These are phyloP conservation scores for Cheilosia vulpina DNA, from an alignment of 2,888 invertebrate species.

Conservation along the genomic window DNA sequence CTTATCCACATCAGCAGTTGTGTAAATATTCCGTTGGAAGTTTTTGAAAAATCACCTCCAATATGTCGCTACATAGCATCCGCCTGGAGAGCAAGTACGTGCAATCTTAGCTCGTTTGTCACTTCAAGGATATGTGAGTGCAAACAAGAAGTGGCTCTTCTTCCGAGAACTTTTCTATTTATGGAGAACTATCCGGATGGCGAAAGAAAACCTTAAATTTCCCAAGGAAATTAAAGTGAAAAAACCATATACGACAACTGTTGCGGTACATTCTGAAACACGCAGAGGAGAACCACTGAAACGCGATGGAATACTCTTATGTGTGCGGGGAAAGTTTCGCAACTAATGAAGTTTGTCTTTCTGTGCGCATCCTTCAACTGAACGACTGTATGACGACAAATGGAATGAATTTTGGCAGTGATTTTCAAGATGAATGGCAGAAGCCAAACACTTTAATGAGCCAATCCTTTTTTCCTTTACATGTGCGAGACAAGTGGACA, in stretches of 20 bases:
- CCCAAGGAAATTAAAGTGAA: background rate
- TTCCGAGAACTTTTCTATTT: constrained; percentile 2
- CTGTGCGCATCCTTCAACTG: no score
- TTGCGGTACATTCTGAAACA: background rate
- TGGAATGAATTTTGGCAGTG: no score
- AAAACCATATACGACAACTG: background rate
- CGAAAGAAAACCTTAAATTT: background rate
- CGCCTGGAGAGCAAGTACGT: background rate
- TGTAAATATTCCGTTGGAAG: background rate
- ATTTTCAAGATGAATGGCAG: no score
- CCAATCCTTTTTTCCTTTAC: no score
- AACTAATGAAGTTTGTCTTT: no score
- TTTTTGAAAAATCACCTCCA: constrained; percentile 25
- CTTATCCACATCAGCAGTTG: background rate
- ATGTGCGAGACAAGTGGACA: no score
- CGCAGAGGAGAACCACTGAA: no score
- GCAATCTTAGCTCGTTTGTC: constrained; percentile 15
- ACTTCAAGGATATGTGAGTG: constrained; percentile 24
- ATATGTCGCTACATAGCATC: constrained; percentile 7
- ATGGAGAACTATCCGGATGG: background rate
- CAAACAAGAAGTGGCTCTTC: background rate
- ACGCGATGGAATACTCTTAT: no score
- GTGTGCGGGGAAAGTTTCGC: no score
- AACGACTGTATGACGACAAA: no score
- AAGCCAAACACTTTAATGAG: no score